Conservation (phyloP, 2,888 invertebrate species). For the Drosophila lutescens region DNA sequence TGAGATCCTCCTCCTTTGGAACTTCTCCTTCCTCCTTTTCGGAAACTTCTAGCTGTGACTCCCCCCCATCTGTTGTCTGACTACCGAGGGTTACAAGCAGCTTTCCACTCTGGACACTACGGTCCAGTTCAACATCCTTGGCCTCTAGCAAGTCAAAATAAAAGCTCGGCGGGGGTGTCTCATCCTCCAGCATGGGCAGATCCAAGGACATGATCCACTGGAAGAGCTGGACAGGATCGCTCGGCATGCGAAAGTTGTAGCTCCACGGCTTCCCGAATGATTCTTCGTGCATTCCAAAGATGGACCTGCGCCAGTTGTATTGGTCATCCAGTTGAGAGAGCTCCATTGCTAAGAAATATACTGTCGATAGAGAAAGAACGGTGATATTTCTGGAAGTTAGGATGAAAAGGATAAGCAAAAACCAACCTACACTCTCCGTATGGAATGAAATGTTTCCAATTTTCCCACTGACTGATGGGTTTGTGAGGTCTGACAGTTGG, state of each 20-base stretch:
- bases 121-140: not conserved
- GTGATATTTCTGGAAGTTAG: not conserved
- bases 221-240: not conserved
- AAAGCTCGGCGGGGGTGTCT: not conserved
- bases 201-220: not conserved
- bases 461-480: not conserved
- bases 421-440: not conserved
- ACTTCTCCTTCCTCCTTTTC: too few relatives aligned
- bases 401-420: not conserved
- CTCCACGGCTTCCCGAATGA: not conserved
- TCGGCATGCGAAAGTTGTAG: not conserved
- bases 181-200: not conserved
- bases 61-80: not conserved
- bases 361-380: too few relatives aligned
- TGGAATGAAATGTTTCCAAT: not conserved
- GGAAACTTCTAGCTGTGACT: too few relatives aligned
- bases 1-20: too few relatives aligned
- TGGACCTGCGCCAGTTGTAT: not conserved
- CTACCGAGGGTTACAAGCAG: not conserved
- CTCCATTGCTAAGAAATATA: slow-evolving; percentile 7
- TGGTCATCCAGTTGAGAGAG: not conserved
- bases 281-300: not conserved
- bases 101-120: not conserved
- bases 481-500: not conserved
- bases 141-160: not conserved